Conservation (phyloP, 2,888 invertebrate species). For the Diachrysia chrysitis region DNA sequence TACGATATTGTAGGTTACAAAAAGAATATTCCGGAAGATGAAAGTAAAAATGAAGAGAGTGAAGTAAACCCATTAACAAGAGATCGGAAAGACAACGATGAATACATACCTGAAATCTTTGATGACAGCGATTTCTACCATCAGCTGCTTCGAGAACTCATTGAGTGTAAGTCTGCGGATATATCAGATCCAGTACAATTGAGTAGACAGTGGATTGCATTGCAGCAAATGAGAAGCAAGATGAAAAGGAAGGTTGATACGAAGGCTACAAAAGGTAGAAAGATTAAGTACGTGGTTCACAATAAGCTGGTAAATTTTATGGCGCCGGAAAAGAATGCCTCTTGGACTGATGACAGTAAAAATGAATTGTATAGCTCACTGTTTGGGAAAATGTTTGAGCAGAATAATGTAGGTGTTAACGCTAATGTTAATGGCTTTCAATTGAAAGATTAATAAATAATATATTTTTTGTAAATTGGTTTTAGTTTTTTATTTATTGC, state of each 20-base stretch:
- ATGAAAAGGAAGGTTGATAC: constrained; percentile 98
- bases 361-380: constrained; percentile 95
- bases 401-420: constrained; percentile 80
- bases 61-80: constrained; percentile 65
- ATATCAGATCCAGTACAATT: constrained; percentile 95
- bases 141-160: constrained; percentile 96
- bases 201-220: constrained; percentile 96
- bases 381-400: constrained; percentile 91
- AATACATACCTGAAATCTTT: constrained; percentile 95
- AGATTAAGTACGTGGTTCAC: constrained; percentile 95
- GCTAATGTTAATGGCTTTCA: constrained; percentile 76
- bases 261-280: constrained; percentile 97
- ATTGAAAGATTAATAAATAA: constrained; percentile 63
- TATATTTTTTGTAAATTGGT: constrained; percentile 9
- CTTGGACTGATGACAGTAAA: constrained; percentile 94
- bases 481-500: constrained; percentile 1
- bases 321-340: constrained; percentile 92
- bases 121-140: constrained; percentile 99
- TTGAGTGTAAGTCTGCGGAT: constrained; percentile 96
- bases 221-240: constrained; percentile 97
- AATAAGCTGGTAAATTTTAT: constrained; percentile 96
- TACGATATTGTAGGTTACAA: constrained; percentile 91
- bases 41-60: constrained; percentile 56
- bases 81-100: constrained; percentile 85
- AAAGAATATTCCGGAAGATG: constrained; percentile 59